phyloP scores from a whole-genome alignment of 2,888 invertebrate genomes.

The Cyclophora albipunctata region DNA sequence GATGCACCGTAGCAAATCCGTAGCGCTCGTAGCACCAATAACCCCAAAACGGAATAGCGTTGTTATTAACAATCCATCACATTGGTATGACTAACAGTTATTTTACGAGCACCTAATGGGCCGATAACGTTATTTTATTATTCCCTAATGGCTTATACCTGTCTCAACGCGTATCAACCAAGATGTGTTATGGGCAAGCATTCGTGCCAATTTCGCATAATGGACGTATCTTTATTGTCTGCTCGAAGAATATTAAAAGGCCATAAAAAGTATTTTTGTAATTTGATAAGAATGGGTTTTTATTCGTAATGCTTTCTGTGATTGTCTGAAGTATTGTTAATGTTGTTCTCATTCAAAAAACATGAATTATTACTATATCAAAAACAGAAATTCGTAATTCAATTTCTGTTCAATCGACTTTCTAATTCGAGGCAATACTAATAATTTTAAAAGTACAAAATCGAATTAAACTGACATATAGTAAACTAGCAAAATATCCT shows the following conservation, averaged over 20 bases:
- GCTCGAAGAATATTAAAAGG: slow-evolving; percentile 38
- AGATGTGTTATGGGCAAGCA: slow-evolving; percentile 66
- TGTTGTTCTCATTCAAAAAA: no score
- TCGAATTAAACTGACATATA: no score
- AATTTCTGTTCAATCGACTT: no score
- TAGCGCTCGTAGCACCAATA: slow-evolving; percentile 12
- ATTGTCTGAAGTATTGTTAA: no score
- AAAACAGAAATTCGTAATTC: no score
- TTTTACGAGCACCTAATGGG: slow-evolving; percentile 73
- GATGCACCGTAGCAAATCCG: slow-evolving; percentile 13
- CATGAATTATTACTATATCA: no score
- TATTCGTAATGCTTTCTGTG: not conserved
- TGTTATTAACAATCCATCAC: slow-evolving; percentile 67
- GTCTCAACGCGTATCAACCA: slow-evolving; percentile 54
- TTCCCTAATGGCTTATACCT: slow-evolving; percentile 73
- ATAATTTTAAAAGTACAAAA: no score
- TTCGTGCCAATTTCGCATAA: slow-evolving; percentile 66
- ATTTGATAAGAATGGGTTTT: slow-evolving; percentile 9
- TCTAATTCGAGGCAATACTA: no score
- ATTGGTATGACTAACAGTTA: slow-evolving; percentile 73
- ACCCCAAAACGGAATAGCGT: slow-evolving; percentile 51
- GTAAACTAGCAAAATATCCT: no score
- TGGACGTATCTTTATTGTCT: slow-evolving; percentile 60
- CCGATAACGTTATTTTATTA: slow-evolving; percentile 73
- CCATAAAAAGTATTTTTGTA: slow-evolving; percentile 27